These are phyloP conservation scores for Aphrocallistes beatrix DNA, from an alignment of 37 sponge, comb jelly and placozoan species.

Conservation along the genomic window DNA sequence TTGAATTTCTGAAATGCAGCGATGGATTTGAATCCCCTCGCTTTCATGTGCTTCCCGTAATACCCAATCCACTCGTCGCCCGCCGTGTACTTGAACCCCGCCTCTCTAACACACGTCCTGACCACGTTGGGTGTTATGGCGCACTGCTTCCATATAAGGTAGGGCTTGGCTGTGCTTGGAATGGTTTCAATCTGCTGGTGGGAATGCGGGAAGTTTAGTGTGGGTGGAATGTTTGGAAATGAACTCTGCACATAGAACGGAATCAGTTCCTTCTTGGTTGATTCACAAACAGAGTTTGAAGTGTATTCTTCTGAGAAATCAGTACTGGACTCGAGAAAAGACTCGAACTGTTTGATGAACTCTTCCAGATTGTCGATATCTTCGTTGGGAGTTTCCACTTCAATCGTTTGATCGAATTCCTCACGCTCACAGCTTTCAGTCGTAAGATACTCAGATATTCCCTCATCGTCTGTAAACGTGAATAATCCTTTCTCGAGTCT, in stretches of 20 bases:
- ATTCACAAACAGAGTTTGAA: too few relatives aligned
- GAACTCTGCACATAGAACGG: background rate
- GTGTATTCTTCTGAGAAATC: too few relatives aligned
- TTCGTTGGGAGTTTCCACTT: too few relatives aligned
- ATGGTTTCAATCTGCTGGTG: background rate
- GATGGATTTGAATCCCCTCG: slow-evolving; percentile 50
- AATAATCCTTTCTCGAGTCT: background rate
- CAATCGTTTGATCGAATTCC: too few relatives aligned
- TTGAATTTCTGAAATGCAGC: slow-evolving; percentile 81
- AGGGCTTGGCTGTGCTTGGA: background rate
- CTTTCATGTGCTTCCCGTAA: slow-evolving; percentile 96
- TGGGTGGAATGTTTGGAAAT: background rate
- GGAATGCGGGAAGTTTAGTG: background rate
- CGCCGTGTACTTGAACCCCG: slow-evolving; percentile 53
- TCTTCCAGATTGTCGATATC: background rate
- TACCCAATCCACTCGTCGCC: slow-evolving; percentile 77
- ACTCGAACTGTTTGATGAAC: background rate
- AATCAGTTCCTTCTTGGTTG: background rate
- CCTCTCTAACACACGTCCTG: slow-evolving; percentile 47
- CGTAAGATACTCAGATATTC: too few relatives aligned
- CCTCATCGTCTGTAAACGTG: background rate
- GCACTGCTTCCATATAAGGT: slow-evolving; percentile 86
- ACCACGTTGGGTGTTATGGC: slow-evolving; percentile 85
- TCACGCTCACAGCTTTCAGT: too few relatives aligned
- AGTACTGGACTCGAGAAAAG: background rate